Conservation (phyloP, 1,140 invertebrate species). For the Cotesia chilonis region DNA sequence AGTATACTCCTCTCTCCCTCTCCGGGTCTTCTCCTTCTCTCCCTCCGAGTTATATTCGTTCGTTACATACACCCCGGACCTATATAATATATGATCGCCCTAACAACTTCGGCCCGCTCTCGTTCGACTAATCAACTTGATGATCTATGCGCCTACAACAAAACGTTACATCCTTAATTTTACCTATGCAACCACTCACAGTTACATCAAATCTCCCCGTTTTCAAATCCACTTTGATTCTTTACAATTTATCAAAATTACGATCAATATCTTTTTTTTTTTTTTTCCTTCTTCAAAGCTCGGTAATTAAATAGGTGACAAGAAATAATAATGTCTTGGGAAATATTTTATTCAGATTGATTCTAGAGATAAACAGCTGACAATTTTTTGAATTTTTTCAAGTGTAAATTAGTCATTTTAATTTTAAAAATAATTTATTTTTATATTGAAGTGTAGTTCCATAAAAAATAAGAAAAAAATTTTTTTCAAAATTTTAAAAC, state of each 20-base stretch:
- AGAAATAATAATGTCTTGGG: no score
- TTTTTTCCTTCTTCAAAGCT: no score
- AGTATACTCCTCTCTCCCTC: slow-evolving; percentile 28
- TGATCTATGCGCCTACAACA: slow-evolving; percentile 56
- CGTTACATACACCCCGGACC: slow-evolving; percentile 46
- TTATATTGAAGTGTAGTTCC: no score
- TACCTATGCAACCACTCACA: slow-evolving; percentile 19
- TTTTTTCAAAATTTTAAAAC: no score
- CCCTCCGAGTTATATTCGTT: not conserved
- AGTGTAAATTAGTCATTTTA: not conserved
- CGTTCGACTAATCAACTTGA: slow-evolving; percentile 52
- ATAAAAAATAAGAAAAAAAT: no score
- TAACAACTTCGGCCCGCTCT: slow-evolving; percentile 51
- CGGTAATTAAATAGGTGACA: no score
- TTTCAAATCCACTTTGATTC: no score
- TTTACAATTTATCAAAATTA: no score
- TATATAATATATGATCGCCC: slow-evolving; percentile 46
- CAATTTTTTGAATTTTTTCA: not conserved
- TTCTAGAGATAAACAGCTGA: no score
- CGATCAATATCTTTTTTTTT: no score
- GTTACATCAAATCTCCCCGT: not conserved
- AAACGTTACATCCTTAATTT: slow-evolving; percentile 55
- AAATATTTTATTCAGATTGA: no score
- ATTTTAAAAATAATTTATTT: no score
- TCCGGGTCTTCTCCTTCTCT: slow-evolving; percentile 38